Percentiles rank a stretch among this genome's conserved stretches.
These are phyloP conservation scores for Crocallis elinguaria DNA, from an alignment of 2,888 invertebrate species.

Conservation along the genomic window DNA sequence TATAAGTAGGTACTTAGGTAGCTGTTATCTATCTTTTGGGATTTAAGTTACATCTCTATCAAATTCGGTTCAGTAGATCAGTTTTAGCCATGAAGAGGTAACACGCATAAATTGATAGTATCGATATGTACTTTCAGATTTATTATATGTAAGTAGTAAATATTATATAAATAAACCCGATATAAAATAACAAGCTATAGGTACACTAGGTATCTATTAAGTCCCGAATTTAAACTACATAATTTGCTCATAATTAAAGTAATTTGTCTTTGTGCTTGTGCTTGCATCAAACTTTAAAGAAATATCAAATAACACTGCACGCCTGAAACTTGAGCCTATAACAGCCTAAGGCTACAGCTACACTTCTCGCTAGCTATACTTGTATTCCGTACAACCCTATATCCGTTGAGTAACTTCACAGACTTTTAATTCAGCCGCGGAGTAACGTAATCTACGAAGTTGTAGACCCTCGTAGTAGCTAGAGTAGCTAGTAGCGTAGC, in stretches of 20 bases:
- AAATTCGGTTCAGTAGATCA: too few species aligned
- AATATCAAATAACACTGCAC: conserved; percentile 4
- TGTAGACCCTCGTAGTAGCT: conserved; percentile 67
- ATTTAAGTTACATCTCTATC: too few species aligned
- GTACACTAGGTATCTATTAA: too few species aligned
- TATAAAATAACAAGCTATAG: too few species aligned
- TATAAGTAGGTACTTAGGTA: too few species aligned
- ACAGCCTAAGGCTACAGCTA: not conserved
- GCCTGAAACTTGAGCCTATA: conserved; percentile 1
- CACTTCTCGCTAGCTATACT: conserved; percentile 22
- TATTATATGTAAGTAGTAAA: too few species aligned
- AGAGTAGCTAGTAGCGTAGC: conserved; percentile 65
- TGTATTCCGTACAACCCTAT: conserved; percentile 43
- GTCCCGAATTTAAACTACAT: too few species aligned
- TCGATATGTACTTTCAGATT: too few species aligned
- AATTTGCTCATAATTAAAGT: not conserved
- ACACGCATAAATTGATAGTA: too few species aligned
- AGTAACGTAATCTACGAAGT: conserved; percentile 72
- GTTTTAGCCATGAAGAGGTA: too few species aligned
- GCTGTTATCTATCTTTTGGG: too few species aligned
- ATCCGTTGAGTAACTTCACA: conserved; percentile 54
- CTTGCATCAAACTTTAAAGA: not conserved
- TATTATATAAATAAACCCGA: too few species aligned
- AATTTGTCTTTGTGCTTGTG: not conserved
- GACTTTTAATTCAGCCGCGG: conserved; percentile 54